Evolutionary conservation across 1,140 invertebrate species (phyloP), one percentile per base, ranked within the genome.

Genomic region (Zaprionus africanus): DNA sequence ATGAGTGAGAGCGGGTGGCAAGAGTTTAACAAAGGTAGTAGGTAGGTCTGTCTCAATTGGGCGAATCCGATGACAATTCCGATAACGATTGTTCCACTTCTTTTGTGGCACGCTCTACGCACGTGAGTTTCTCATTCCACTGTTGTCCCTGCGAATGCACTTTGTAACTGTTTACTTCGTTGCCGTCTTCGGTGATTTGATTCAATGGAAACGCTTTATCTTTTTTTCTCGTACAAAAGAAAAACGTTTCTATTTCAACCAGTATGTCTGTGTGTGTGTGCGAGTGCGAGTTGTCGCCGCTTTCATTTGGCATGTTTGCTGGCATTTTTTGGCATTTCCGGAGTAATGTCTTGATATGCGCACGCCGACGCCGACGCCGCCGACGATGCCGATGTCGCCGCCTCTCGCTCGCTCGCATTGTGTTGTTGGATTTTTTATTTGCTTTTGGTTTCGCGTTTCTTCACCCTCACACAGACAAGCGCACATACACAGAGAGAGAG

Each of bases 331-430:
- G 87, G 88, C 83, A 90, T 90, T 90, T 90, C 88, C 88, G 88
- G 88, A 90, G 88, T 78, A 91, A 91, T 91, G 88, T 73, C 82
- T 82, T 90, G 72, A 88, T 82, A 83, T 58, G 83, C 76, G 62
- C 36, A 62, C 56, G 57, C 57, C 69, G 60, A 24, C 17, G 57
- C 46, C 17, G 28, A 5, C 24, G 41, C 7, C 41, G 13, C 19
- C 19, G 49, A n/a, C 19, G 9, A 9, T 49, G 46, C 11, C 51
- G 51, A 11, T 13, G 28, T 5, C 43, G 19, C 13, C 57, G 49
- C 17, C 26, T 38, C 66, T 62, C 49, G 34, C 41, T 74, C 13
- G 38, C 46, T 80, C 19, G 36, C 57, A 53, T 71, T 70, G 51
- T 70, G 51, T 71, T 70, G 57, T 72, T 81, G 59, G 67, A 59